Evolutionary conservation across 2,888 invertebrate species (phyloP).

Genomic region (Lasius platythorax): DNA sequence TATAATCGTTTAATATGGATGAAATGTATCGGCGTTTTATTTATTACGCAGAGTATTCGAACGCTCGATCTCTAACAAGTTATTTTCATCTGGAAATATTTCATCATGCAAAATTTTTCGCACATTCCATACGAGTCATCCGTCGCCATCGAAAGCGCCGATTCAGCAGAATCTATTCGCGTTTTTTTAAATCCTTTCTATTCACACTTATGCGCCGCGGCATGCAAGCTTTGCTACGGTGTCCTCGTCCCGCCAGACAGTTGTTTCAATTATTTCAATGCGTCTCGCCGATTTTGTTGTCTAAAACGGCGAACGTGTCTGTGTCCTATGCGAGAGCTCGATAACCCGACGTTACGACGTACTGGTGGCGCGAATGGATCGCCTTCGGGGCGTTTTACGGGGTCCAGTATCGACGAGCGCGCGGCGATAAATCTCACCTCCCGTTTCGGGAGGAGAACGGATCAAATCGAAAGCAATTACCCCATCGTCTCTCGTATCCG

Average conservation of each 20-base stretch:
- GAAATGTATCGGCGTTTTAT: background rate
- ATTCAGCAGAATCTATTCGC: conserved; percentile 34
- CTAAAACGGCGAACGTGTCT: conserved; percentile 6
- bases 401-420: conserved; percentile 65
- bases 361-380: conserved; percentile 31
- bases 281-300: conserved; percentile 43
- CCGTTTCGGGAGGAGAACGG: conserved; percentile 67
- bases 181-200: conserved; percentile 12
- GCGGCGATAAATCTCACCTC: conserved; percentile 69
- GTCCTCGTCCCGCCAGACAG: background rate
- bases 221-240: background rate
- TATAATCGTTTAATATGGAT: background rate
- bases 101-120: background rate
- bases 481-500: conserved; percentile 63
- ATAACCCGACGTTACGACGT: conserved; percentile 60
- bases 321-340: conserved; percentile 28
- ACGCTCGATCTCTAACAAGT: background rate
- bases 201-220: conserved; percentile 14
- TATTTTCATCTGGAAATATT: conserved; percentile 14
- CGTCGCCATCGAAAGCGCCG: background rate
- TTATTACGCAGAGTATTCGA: background rate
- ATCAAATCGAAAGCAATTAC: conserved; percentile 76
- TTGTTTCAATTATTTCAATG: conserved; percentile 43
- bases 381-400: conserved; percentile 62
- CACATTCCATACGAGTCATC: background rate